Evolutionary conservation across 2,888 invertebrate species (phyloP).

Genomic region (Drosophila paracracens): DNA sequence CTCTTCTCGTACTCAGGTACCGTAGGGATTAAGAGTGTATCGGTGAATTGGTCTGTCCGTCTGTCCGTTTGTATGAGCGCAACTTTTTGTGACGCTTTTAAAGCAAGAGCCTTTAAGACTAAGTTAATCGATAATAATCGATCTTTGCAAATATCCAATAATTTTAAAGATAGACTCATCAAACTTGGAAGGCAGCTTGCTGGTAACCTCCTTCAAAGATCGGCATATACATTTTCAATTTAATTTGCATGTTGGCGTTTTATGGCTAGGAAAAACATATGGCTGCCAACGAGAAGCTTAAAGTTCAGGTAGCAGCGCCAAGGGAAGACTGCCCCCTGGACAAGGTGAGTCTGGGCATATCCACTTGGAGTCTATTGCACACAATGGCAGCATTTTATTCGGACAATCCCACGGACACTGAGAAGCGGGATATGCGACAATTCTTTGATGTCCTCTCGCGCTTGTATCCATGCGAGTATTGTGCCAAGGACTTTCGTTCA

Average conservation of each 20-base stretch:
- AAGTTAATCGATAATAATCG: too few species aligned
- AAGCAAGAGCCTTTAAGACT: neutral
- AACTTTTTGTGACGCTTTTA: neutral
- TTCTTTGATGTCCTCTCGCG: conserved; percentile 94
- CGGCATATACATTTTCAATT: neutral
- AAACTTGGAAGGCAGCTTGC: neutral
- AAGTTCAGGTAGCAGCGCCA: conserved; percentile 25
- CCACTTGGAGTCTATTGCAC: conserved; percentile 97
- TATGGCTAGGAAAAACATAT: conserved; percentile 62
- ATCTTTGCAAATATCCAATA: neutral
- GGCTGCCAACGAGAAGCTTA: conserved; percentile 48
- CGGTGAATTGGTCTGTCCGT: neutral
- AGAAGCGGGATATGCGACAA: conserved; percentile 91
- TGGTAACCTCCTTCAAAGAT: neutral
- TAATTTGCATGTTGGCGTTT: neutral
- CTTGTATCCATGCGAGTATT: conserved; percentile 96
- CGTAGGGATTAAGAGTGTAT: neutral
- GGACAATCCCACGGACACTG: conserved; percentile 89
- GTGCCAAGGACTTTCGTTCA: conserved; percentile 93
- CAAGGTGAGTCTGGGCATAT: conserved; percentile 90
- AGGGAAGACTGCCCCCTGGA: conserved; percentile 90
- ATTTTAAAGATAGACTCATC: neutral
- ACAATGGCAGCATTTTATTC: conserved; percentile 98
- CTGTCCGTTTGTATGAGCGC: neutral
- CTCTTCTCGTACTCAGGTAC: neutral